phyloP scores from a whole-genome alignment of 2,888 invertebrate species.

The Ceriagrion tenellum region DNA sequence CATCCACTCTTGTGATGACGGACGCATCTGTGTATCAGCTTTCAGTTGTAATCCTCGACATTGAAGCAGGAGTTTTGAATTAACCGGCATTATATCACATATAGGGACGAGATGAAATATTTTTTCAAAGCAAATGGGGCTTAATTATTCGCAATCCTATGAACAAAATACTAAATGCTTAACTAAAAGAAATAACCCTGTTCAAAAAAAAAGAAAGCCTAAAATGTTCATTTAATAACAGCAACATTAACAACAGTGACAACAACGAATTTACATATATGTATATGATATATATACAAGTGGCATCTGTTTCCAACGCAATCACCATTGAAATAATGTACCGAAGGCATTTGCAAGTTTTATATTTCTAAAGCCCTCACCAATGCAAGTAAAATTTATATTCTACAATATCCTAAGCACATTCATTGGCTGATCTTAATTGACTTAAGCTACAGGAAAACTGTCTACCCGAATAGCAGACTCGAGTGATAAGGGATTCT shows the following conservation, averaged over 20 bases:
- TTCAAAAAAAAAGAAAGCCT: not conserved
- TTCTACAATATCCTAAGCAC: slow-evolving; percentile 41
- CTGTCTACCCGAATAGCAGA: not conserved
- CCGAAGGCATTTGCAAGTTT: slow-evolving; percentile 12
- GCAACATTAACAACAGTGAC: slow-evolving; percentile 64
- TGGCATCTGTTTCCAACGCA: not conserved
- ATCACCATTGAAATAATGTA: slow-evolving; percentile 25
- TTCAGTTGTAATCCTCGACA: not conserved
- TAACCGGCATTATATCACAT: not conserved
- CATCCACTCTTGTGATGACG: too few species aligned
- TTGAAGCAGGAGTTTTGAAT: slow-evolving; percentile 30
- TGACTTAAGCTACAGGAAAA: slow-evolving; percentile 45
- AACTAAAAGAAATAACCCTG: not conserved
- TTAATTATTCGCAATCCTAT: not conserved
- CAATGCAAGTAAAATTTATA: not conserved
- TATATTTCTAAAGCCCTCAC: slow-evolving; percentile 5
- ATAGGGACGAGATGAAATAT: slow-evolving; percentile 18
- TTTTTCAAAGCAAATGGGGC: not conserved
- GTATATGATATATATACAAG: slow-evolving; percentile 57
- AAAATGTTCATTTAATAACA: slow-evolving; percentile 42
- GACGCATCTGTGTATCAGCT: not conserved
- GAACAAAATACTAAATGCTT: not conserved
- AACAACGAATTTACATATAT: slow-evolving; percentile 53
- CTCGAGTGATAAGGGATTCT: slow-evolving; percentile 50
- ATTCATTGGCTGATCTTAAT: slow-evolving; percentile 49